Conservation (phyloP, 2,888 invertebrate species). For the Protodeltote pygarga region DNA sequence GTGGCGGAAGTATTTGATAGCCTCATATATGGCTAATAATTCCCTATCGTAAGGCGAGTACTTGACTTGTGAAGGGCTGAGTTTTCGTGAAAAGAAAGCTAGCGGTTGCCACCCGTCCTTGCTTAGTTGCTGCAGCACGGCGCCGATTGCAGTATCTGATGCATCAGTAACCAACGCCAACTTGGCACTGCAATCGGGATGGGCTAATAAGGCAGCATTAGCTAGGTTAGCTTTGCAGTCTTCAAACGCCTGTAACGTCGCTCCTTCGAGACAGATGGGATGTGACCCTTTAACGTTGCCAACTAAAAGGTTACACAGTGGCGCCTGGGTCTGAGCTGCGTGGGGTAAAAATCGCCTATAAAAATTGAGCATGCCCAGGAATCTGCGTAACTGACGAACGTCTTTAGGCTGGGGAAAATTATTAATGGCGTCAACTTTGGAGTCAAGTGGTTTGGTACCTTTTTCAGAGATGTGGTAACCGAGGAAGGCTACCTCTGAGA, state of each 20-base stretch:
- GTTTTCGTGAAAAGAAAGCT: constrained; percentile 60
- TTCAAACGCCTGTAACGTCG: background rate
- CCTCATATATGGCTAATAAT: constrained; percentile 60
- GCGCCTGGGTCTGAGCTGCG: background rate
- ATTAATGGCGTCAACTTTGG: background rate
- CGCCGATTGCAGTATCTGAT: background rate
- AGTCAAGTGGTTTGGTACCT: background rate
- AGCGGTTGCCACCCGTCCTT: constrained; percentile 14
- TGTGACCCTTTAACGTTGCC: background rate
- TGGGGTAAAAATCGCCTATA: background rate
- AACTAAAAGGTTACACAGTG: background rate
- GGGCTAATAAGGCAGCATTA: too few relatives aligned
- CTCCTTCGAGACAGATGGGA: background rate
- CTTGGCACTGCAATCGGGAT: constrained; percentile 40
- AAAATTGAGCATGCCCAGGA: constrained; percentile 2
- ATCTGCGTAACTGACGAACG: background rate
- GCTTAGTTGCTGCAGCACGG: background rate
- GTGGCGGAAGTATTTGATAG: constrained; percentile 58
- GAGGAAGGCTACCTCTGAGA: background rate
- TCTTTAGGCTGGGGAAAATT: background rate
- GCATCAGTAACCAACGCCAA: constrained; percentile 33
- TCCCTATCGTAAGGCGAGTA: constrained; percentile 64
- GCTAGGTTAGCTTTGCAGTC: background rate
- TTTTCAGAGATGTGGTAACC: background rate
- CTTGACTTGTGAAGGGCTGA: constrained; percentile 53